Evolutionary conservation across 2,797 vertebrate genomes (phyloP), one percentile per base, ranked within the genome.

Genomic region (Periparus ater): DNA sequence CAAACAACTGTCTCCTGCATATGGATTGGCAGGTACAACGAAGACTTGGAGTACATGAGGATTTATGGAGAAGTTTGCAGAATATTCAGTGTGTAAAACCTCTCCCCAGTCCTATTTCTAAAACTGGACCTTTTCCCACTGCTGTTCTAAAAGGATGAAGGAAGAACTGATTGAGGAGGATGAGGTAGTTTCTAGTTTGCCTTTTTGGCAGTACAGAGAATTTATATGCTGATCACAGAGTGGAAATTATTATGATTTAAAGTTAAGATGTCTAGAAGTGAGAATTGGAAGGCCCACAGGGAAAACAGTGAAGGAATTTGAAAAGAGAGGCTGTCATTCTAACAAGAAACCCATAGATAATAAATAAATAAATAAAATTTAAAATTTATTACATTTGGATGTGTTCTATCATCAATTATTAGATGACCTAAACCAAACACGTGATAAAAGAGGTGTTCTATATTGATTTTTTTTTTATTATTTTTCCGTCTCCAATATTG

Each of bases 191-290:
- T 93, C 96, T 95, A 86, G 72, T 85, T 70, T 63, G 40, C 36
- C 73, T 92, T 6, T 87, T 53, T 95, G 92, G 51, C 65, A 77
- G 75, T 95, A 91, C 66, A 57, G 76, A 45, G n/a, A 87, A 93
- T 97, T 97, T 95, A 67, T 96, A 96, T 96, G 97, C 95, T 92
- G 90, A 85, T 86, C 95, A 95, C 86, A 91, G 66, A 95, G 77
- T 40, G 32, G 80, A 96, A 97, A 96, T 96, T 63, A 93, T 85
- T 66, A 70, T 97, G 94, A 97, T 96, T 95, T 96, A 97, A 97
- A 83, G 90, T 84, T 97, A 96, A 90, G 75, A 90, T 92, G 38
- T 96, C 94, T 96, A 73, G 72, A 80, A 95, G 44, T 87, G 85
- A 96, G 77, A 71, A 95, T 90, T 89, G 53, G 82, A 94, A 97